phyloP scores from a whole-genome alignment of 2,888 invertebrate species.

The Agrochola lychnidis region DNA sequence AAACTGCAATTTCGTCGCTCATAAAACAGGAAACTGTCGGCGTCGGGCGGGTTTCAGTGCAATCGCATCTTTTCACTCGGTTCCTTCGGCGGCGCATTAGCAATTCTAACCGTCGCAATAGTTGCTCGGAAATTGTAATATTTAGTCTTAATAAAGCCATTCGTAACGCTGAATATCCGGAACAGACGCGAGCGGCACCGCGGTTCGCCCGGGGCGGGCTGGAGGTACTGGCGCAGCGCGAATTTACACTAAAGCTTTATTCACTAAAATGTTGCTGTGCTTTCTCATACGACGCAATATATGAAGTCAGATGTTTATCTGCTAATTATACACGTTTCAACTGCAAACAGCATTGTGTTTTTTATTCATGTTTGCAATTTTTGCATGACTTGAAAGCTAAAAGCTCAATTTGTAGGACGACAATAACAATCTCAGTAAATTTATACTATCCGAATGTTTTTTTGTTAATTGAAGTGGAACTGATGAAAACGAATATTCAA shows the following conservation, averaged over 20 bases:
- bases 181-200: constrained; percentile 79
- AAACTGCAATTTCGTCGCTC: constrained; percentile 86
- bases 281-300: constrained; percentile 42
- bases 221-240: constrained; percentile 66
- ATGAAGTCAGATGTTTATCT: constrained; percentile 45
- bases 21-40: constrained; percentile 82
- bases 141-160: constrained; percentile 89
- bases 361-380: constrained; percentile 25
- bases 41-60: constrained; percentile 77
- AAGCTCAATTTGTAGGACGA: constrained; percentile 14
- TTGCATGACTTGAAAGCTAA: constrained; percentile 12
- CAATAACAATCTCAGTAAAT: constrained; percentile 26
- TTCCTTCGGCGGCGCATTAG: constrained; percentile 83
- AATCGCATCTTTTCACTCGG: constrained; percentile 87
- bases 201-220: constrained; percentile 79
- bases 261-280: constrained; percentile 42
- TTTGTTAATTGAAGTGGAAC: constrained; percentile 66
- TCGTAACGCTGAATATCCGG: constrained; percentile 87
- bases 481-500: constrained; percentile 69
- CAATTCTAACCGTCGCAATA: constrained; percentile 86
- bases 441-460: constrained; percentile 34
- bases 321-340: constrained; percentile 48
- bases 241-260: constrained; percentile 80
- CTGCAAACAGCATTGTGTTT: constrained; percentile 23
- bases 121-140: constrained; percentile 88